Evolutionary conservation across 2,113 vertebrate genomes (phyloP).

Genomic region (Sylvietta virens): DNA sequence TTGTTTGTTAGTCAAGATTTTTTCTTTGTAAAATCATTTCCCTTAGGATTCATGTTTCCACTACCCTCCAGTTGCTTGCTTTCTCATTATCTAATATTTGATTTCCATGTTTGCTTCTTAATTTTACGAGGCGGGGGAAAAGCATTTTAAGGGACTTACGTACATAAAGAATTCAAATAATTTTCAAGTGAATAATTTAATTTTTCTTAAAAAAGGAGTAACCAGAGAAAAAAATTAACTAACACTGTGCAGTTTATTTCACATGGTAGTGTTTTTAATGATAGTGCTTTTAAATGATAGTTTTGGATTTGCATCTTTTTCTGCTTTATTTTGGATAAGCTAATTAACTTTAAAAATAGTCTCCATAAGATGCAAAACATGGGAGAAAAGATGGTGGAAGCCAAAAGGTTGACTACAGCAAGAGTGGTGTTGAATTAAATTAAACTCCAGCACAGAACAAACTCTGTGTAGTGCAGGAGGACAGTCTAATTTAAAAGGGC

Average conservation of each 20-base stretch:
- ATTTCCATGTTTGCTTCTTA: neutral
- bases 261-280: neutral
- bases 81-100: neutral
- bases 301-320: slow-evolving; percentile 1
- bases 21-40: neutral
- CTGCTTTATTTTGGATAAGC: slow-evolving; percentile 40
- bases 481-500: slow-evolving; percentile 34
- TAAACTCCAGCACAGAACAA: slow-evolving; percentile 27
- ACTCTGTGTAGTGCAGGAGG: neutral
- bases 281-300: neutral
- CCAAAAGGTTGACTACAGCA: slow-evolving; percentile 60
- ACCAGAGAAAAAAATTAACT: neutral
- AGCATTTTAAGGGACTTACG: neutral
- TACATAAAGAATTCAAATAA: neutral
- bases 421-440: slow-evolving; percentile 38
- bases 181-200: neutral
- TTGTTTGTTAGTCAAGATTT: neutral
- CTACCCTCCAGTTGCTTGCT: neutral
- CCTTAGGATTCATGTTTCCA: neutral
- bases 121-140: neutral
- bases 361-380: slow-evolving; percentile 37
- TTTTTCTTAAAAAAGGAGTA: neutral
- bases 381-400: slow-evolving; percentile 50
- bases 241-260: neutral
- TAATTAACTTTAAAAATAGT: slow-evolving; percentile 65